Percentiles rank a stretch among this genome's conserved stretches.
Conservation (phyloP, 2,797 vertebrate genomes). For the Lepus oiostolus region DNA sequence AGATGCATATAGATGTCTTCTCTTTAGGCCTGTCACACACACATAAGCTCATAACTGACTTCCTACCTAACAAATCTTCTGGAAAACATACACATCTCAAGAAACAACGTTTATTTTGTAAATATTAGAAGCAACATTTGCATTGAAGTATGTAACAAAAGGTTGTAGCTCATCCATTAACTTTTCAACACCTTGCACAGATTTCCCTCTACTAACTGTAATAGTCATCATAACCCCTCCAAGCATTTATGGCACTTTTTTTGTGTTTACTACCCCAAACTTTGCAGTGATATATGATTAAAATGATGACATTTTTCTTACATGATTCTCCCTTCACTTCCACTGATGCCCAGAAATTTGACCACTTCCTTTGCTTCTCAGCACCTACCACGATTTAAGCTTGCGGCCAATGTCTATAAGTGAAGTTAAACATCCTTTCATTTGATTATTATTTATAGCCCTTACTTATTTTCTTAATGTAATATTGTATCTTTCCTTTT, state of each 20-base stretch:
- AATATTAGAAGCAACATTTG: neutral
- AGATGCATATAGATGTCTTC: too few relatives aligned
- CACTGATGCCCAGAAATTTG: neutral
- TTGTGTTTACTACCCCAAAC: neutral
- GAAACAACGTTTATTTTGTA: neutral
- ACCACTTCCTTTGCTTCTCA: neutral
- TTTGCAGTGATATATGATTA: neutral
- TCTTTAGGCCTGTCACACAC: too few relatives aligned
- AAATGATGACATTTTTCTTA: neutral
- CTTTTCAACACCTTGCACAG: neutral
- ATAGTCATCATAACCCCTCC: neutral
- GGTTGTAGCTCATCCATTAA: neutral
- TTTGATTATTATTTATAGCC: too few relatives aligned
- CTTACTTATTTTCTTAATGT: too few relatives aligned
- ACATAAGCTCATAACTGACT: too few relatives aligned
- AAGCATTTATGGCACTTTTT: neutral
- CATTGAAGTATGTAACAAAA: neutral
- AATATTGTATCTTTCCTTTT: too few relatives aligned
- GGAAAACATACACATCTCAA: neutral
- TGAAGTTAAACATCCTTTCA: too few relatives aligned
- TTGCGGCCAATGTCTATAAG: neutral
- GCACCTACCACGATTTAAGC: too few relatives aligned
- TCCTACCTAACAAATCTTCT: too few relatives aligned
- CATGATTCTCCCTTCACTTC: neutral
- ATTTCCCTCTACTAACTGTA: neutral